These are phyloP conservation scores for Hydrotaea cyrtoneurina DNA, from an alignment of 2,888 invertebrate species.

Conservation along the genomic window DNA sequence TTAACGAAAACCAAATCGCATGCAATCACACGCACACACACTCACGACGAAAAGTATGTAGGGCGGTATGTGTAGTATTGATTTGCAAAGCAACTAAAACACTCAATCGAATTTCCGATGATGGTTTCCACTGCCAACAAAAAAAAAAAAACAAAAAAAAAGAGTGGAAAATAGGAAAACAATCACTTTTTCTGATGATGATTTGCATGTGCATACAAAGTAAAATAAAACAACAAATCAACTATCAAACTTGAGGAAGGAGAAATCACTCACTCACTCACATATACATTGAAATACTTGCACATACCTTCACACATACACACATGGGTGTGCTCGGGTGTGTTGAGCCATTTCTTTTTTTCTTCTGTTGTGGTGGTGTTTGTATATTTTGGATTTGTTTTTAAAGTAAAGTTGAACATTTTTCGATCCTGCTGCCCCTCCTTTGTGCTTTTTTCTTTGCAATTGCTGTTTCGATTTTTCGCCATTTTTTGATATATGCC, in stretches of 20 bases:
- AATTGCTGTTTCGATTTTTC: constrained; percentile 15
- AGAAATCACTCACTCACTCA: constrained; percentile 8
- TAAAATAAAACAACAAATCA: constrained; percentile 14
- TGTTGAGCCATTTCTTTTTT: not conserved
- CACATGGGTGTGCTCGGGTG: not conserved
- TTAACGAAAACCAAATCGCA: constrained; percentile 17
- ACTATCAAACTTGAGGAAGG: not conserved
- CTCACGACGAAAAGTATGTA: not conserved
- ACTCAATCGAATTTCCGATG: constrained; percentile 60
- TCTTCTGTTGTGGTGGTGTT: not conserved
- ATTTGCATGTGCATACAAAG: constrained; percentile 40
- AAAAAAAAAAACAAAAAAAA: constrained; percentile 8
- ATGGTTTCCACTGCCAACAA: constrained; percentile 32
- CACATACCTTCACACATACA: not conserved
- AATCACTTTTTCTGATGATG: constrained; percentile 41
- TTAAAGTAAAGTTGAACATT: constrained; percentile 12
- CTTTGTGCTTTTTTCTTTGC: not conserved
- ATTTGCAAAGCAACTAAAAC: constrained; percentile 61
- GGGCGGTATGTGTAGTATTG: constrained; percentile 40
- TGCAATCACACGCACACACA: not conserved
- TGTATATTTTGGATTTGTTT: not conserved
- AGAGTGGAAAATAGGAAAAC: not conserved
- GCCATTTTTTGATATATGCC: constrained; percentile 22
- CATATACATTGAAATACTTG: no score
- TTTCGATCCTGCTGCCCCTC: constrained; percentile 13